Evolutionary conservation across 1,140 invertebrate genomes (phyloP).

Genomic region (Lerema accius): DNA sequence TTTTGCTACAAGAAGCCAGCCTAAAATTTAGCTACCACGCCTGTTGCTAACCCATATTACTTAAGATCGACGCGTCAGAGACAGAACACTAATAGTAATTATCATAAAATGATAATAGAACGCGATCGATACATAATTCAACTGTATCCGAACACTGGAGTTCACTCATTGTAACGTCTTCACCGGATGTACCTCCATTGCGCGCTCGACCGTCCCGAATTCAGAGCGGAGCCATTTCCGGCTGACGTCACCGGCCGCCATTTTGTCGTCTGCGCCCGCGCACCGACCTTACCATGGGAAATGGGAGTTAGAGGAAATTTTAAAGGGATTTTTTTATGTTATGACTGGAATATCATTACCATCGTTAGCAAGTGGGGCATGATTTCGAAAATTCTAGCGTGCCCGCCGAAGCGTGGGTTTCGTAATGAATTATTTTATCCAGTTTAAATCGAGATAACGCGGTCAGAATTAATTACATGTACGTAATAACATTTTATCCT

Average conservation of each 20-base stretch:
- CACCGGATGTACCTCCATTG: conserved; percentile 79
- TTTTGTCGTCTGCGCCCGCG: conserved; percentile 72
- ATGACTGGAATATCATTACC: conserved; percentile 19
- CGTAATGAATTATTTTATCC: conserved; percentile 30
- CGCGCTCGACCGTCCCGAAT: conserved; percentile 80
- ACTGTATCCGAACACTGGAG: conserved; percentile 41
- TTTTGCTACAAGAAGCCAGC: too few species aligned
- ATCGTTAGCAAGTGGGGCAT: conserved; percentile 6
- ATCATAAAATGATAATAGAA: not conserved
- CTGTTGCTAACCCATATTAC: too few species aligned
- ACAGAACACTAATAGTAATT: not conserved
- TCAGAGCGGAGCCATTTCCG: conserved; percentile 80
- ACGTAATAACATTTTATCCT: conserved; percentile 18
- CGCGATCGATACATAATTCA: conserved; percentile 27
- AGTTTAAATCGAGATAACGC: conserved; percentile 20
- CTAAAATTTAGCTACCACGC: too few species aligned
- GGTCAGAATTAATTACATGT: conserved; percentile 23
- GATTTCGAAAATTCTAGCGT: conserved; percentile 23
- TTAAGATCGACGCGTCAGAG: too few species aligned
- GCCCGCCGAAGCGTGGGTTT: conserved; percentile 16
- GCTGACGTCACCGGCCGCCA: conserved; percentile 76
- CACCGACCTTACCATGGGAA: conserved; percentile 70
- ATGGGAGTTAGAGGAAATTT: conserved; percentile 63
- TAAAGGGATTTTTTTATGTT: conserved; percentile 29
- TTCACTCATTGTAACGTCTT: conserved; percentile 79